Conservation (phyloP, 2,888 invertebrate genomes). For the Drosophila peninsularis region DNA sequence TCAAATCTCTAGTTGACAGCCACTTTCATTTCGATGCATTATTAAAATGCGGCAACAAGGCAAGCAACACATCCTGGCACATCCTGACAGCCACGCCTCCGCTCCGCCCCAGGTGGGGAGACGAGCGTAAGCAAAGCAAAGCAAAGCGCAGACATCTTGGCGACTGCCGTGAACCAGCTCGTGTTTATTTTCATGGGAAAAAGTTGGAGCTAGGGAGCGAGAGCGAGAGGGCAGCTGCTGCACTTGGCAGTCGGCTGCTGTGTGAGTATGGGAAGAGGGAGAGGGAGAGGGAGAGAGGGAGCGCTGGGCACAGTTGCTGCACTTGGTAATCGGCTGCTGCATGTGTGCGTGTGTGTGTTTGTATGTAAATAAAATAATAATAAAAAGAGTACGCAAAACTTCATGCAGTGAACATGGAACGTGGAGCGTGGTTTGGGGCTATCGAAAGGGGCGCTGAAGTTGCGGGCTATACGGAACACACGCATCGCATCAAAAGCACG, state of each 20-base stretch:
- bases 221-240: slow-evolving; percentile 41
- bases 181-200: slow-evolving; percentile 78
- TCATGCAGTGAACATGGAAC: slow-evolving; percentile 66
- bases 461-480: slow-evolving; percentile 58
- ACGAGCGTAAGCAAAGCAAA: slow-evolving; percentile 28
- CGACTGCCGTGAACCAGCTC: slow-evolving; percentile 65
- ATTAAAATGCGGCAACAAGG: slow-evolving; percentile 76
- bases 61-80: slow-evolving; percentile 68
- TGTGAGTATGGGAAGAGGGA: slow-evolving; percentile 20
- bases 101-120: slow-evolving; percentile 53
- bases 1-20: slow-evolving; percentile 79
- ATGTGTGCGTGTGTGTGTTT: slow-evolving; percentile 56
- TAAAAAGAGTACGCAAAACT: slow-evolving; percentile 74
- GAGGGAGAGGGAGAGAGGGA: neutral
- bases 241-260: slow-evolving; percentile 58
- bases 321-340: slow-evolving; percentile 63
- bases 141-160: slow-evolving; percentile 73
- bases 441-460: neutral
- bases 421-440: neutral
- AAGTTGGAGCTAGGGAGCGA: slow-evolving; percentile 53
- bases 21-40: slow-evolving; percentile 81
- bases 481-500: slow-evolving; percentile 79
- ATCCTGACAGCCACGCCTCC: slow-evolving; percentile 30
- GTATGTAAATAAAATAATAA: slow-evolving; percentile 76
- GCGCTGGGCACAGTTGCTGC: slow-evolving; percentile 43